Evolutionary conservation across 2,113 vertebrate genomes (phyloP).

Genomic region (Meriones unguiculatus): DNA sequence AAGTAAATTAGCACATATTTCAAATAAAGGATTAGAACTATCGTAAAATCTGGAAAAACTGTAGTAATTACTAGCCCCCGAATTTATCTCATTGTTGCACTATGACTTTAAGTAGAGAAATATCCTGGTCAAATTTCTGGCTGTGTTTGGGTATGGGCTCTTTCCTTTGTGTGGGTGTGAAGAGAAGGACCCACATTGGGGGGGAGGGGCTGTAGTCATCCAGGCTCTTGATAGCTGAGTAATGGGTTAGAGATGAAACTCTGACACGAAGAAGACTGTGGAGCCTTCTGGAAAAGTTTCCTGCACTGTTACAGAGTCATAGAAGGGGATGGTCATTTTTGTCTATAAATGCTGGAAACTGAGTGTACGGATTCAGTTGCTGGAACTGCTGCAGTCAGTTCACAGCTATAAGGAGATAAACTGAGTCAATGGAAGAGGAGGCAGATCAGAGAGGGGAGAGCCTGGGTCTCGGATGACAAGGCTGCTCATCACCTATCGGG

Average conservation of each 20-base stretch:
- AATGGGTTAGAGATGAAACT: too few species aligned
- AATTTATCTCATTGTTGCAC: neutral
- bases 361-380: neutral
- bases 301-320: neutral
- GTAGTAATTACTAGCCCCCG: neutral
- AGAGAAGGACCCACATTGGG: neutral
- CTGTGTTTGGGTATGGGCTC: neutral
- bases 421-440: neutral
- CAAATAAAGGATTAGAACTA: neutral
- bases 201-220: neutral
- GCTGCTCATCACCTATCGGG: accelerated
- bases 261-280: neutral
- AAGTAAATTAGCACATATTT: neutral
- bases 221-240: too few species aligned
- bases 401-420: neutral
- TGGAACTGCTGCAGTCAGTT: neutral
- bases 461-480: accelerated
- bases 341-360: neutral
- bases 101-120: neutral
- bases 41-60: neutral
- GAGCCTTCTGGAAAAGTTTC: neutral
- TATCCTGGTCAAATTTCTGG: neutral
- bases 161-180: neutral
- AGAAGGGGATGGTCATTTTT: neutral
- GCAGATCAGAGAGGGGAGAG: too few species aligned